Conservation (phyloP, 2,797 vertebrate species). For the Sparus aurata region DNA sequence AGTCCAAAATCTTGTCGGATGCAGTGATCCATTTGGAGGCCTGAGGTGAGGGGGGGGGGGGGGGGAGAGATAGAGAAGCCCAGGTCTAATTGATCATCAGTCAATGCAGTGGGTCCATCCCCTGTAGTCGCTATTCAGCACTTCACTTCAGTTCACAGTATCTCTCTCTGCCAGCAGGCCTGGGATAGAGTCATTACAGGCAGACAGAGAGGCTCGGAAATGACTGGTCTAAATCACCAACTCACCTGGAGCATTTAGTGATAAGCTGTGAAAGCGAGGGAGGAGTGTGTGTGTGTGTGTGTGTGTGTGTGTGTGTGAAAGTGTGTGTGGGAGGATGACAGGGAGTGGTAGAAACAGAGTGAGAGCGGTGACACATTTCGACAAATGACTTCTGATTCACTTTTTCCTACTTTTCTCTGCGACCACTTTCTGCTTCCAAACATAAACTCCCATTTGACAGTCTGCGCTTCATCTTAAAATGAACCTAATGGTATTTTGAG, state of each 20-base stretch:
- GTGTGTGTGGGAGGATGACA: slow-evolving; percentile 4
- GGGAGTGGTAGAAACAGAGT: not conserved
- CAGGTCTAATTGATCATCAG: slow-evolving; percentile 66
- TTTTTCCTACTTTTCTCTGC: slow-evolving; percentile 26
- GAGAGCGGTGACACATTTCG: slow-evolving; percentile 30
- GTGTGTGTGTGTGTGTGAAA: slow-evolving; percentile 27
- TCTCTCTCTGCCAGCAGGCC: slow-evolving; percentile 68
- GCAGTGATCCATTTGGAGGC: slow-evolving; percentile 25
- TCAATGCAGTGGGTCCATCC: slow-evolving; percentile 55
- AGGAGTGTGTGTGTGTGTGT: not conserved
- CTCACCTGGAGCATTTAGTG: slow-evolving; percentile 75
- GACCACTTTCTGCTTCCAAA: slow-evolving; percentile 7
- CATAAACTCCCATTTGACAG: not conserved
- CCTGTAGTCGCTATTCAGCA: slow-evolving; percentile 58
- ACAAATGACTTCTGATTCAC: slow-evolving; percentile 32
- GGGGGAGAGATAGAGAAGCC: slow-evolving; percentile 15
- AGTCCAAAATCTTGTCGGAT: slow-evolving; percentile 40
- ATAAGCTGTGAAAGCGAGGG: slow-evolving; percentile 61
- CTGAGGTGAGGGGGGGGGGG: not conserved
- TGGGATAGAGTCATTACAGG: slow-evolving; percentile 68
- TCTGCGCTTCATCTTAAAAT: not conserved
- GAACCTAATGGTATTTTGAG: not conserved
- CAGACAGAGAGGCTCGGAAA: slow-evolving; percentile 64
- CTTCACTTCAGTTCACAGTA: slow-evolving; percentile 61
- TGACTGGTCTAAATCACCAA: slow-evolving; percentile 76